These are phyloP conservation scores for Eucidaris tribuloides DNA, from an alignment of 35 echinoderm and acorn worm genomes.

Conservation along the genomic window DNA sequence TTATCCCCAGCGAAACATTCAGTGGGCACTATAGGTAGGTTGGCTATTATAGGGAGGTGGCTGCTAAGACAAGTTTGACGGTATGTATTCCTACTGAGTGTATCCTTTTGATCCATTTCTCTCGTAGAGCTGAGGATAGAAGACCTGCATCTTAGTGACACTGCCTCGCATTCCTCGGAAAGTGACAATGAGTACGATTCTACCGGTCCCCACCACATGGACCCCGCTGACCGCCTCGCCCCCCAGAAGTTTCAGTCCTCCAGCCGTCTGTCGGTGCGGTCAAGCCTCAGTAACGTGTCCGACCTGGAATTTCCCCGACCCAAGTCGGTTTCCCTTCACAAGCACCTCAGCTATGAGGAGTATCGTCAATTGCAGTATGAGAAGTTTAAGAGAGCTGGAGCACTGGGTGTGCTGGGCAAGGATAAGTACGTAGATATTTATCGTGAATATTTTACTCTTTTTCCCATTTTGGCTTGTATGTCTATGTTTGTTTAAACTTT, in stretches of 20 bases:
- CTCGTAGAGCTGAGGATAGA: constrained; percentile 61
- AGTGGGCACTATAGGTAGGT: not conserved
- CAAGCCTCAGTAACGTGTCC: constrained; percentile 46
- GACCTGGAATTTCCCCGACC: constrained; percentile 92
- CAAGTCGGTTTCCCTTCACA: constrained; percentile 85
- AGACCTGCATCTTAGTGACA: constrained; percentile 73
- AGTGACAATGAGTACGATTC: constrained; percentile 61
- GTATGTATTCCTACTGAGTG: not conserved
- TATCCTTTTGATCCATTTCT: not conserved
- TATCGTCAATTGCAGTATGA: constrained; percentile 93
- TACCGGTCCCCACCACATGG: not conserved
- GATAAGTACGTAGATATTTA: constrained; percentile 75
- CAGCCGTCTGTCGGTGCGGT: constrained; percentile 55
- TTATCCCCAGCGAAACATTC: not conserved
- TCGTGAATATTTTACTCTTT: no score
- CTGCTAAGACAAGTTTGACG: not conserved
- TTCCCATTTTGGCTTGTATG: no score
- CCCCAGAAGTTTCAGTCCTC: constrained; percentile 15
- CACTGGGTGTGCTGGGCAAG: constrained; percentile 82
- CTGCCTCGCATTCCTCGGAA: constrained; percentile 53
- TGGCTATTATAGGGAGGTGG: not conserved
- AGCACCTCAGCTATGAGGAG: constrained; percentile 87
- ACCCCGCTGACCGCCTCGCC: constrained; percentile 15
- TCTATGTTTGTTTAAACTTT: no score
- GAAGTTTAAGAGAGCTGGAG: constrained; percentile 94